A percentile compares a stretch with the other conserved stretches of the same genome.
Conservation (phyloP, 2,113 vertebrate species). For the Odontesthes bonariensis region DNA sequence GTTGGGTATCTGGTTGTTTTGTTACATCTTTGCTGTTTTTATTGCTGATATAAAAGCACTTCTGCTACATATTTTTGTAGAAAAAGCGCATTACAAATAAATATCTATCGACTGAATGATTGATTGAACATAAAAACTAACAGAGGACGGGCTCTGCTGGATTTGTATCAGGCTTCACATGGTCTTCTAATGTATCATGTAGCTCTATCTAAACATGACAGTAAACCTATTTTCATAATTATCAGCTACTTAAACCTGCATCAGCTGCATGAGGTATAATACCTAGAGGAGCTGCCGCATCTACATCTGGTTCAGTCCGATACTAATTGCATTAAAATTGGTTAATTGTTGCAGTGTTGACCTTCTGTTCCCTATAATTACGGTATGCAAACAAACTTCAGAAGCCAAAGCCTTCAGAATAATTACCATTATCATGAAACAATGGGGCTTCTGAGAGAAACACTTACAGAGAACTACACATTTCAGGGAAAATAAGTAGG, state of each 20-base stretch:
- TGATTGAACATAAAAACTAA: too few relatives aligned
- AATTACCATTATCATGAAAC: constrained; percentile 37
- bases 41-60: too few relatives aligned
- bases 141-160: too few relatives aligned
- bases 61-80: too few relatives aligned
- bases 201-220: constrained; percentile 12
- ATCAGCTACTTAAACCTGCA: constrained; percentile 18
- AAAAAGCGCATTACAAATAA: too few relatives aligned
- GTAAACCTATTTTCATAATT: constrained; percentile 21
- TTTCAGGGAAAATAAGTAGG: constrained; percentile 1
- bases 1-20: too few relatives aligned
- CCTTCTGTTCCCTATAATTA: constrained; percentile 69
- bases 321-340: constrained; percentile 62
- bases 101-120: too few relatives aligned
- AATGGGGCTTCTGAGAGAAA: constrained; percentile 1
- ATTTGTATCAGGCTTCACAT: too few relatives aligned
- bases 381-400: constrained; percentile 59
- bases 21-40: too few relatives aligned
- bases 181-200: too few relatives aligned
- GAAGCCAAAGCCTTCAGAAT: constrained; percentile 29
- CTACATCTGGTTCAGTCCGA: constrained; percentile 37
- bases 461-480: neutral
- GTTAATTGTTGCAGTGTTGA: constrained; percentile 62
- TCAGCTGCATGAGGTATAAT: neutral
- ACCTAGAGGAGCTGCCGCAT: constrained; percentile 6